Base-by-base conservation (phyloP, 2,113 vertebrate genomes). In the Seriola aureovittata region DNA sequence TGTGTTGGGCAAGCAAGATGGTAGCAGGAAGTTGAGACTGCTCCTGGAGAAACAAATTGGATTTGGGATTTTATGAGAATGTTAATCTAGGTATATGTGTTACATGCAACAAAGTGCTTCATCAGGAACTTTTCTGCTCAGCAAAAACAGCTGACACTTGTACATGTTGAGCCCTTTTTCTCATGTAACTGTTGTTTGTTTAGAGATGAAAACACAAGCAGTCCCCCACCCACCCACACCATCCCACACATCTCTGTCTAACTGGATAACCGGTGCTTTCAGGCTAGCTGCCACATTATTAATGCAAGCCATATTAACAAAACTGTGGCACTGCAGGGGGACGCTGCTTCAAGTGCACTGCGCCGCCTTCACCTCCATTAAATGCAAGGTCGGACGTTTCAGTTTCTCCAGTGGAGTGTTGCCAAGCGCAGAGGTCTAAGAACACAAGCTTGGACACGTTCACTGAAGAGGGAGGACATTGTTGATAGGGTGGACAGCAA, bases 1-100 rank as follows among this genome's bases (percentile, higher is more conserved):
- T 99, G 94, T 99, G 98, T 85, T 99, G 96, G 80, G 98, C 97
- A 79, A 99, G 93, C 82, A 99, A 95, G 64, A 99, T 83, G 50
- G 96, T 96, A 46, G 98, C 98, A 19, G 98, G 98, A 88, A 99
- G 94, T 90, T 93, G 95, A 73, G 98, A 99, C 80, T 96, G 96
- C 91, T 99, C 98, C 98, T 99, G 91, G 32, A 89, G 62, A 85
- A 69, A 91, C 66, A 90, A 58, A 80, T 6, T 13, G 2, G 57
- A 78, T 81, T 44, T 64, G n/a, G 36, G 38, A 46, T 32, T 76
- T 78, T 29, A 77, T 78, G 21, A 65, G 48, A 80, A 46, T n/a
- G 52, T 17, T 58, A 42, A 82, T 58, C 21, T 23, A 9, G 13
- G 36, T 52, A 52, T 23, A 6, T 48, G 29, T 36, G 23, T 68